Percentiles rank a stretch among this genome's conserved stretches.
phyloP scores from a whole-genome alignment of 2,113 vertebrate genomes.

The Chloebia gouldiae region DNA sequence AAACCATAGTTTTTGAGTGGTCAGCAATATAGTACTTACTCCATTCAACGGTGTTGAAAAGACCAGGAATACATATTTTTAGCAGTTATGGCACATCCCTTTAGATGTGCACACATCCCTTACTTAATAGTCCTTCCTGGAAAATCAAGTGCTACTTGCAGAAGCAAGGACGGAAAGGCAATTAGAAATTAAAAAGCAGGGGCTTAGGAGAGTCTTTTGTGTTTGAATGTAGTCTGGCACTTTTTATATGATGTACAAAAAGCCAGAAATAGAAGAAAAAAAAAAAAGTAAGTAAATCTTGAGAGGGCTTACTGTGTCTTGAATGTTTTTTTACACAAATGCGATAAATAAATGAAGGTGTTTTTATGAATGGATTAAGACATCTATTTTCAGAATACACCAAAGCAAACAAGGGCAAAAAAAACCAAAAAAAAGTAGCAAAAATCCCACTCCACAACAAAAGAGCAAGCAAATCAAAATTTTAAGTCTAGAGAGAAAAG shows the following conservation, averaged over 20 bases:
- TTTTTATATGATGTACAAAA: not conserved
- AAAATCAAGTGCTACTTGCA: not conserved
- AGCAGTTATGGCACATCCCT: not conserved
- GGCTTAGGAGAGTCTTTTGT: not conserved
- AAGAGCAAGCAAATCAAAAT: not conserved
- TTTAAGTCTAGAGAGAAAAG: not conserved
- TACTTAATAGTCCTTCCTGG: not conserved
- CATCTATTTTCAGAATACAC: not conserved
- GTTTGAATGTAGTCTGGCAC: not conserved
- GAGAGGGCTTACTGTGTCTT: not conserved
- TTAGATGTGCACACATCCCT: accelerated
- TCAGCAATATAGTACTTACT: not conserved
- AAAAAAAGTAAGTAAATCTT: no score
- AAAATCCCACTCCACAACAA: not conserved
- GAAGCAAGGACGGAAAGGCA: not conserved
- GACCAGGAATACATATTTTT: not conserved
- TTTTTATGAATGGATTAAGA: not conserved
- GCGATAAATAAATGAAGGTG: not conserved
- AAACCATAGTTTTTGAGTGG: not conserved
- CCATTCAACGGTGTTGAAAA: not conserved
- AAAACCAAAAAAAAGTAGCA: not conserved
- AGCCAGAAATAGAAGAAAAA: not conserved
- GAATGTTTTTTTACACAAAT: not conserved
- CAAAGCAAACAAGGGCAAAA: not conserved
- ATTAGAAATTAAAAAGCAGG: not conserved